Conservation (phyloP, 2,888 invertebrate species). For the Campopleginae sp. region DNA sequence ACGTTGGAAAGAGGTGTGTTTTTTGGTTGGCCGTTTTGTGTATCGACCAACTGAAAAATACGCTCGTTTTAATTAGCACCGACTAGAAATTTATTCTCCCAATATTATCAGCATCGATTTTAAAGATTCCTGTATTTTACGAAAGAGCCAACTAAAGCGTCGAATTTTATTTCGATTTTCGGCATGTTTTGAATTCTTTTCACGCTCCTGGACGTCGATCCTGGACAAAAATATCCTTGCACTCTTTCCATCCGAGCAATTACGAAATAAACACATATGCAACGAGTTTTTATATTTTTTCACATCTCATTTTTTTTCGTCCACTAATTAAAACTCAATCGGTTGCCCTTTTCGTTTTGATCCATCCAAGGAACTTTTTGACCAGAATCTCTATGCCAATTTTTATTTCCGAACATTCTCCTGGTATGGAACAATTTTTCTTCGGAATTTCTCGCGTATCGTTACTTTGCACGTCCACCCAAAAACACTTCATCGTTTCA, state of each 20-base stretch:
- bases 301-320: not conserved
- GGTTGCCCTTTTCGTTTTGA: not conserved
- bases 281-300: not conserved
- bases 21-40: slow-evolving; percentile 21
- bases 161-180: slow-evolving; percentile 45
- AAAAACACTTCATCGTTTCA: not conserved
- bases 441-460: not conserved
- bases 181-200: slow-evolving; percentile 1
- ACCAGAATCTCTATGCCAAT: not conserved
- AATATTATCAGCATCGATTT: slow-evolving; percentile 40
- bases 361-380: not conserved
- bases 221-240: slow-evolving; percentile 15
- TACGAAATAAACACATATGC: not conserved
- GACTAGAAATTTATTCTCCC: slow-evolving; percentile 32
- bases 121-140: slow-evolving; percentile 52
- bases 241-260: not conserved
- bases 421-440: not conserved
- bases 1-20: slow-evolving; percentile 16
- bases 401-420: not conserved
- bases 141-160: slow-evolving; percentile 21
- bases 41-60: not conserved
- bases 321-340: not conserved
- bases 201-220: slow-evolving; percentile 11
- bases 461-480: not conserved
- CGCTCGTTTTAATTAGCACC: slow-evolving; percentile 8